phyloP scores from a whole-genome alignment of 1,140 invertebrate genomes.

The Pollicipes pollicipes region DNA sequence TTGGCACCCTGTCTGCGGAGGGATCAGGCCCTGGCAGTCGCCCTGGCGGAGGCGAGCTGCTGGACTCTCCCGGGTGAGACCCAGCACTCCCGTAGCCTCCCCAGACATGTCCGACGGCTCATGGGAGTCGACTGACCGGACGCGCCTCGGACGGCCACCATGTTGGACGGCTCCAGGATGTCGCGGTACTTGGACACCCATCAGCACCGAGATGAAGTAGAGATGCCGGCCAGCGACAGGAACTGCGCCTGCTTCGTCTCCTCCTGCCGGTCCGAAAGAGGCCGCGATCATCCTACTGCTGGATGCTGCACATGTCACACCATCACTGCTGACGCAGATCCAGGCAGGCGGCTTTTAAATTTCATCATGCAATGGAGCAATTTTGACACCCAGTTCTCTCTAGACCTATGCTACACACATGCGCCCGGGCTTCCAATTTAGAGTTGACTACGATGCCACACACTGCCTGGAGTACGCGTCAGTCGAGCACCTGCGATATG shows the following conservation, averaged over 20 bases:
- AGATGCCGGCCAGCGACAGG: constrained; percentile 92
- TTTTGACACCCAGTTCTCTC: no score
- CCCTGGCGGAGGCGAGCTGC: not conserved
- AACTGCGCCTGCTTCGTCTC: constrained; percentile 99
- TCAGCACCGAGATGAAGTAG: constrained; percentile 97
- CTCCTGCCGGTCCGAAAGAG: constrained; percentile 43
- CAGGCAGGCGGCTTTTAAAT: no score
- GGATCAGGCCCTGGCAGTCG: no score
- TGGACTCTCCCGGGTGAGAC: not conserved
- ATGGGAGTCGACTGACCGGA: constrained; percentile 5
- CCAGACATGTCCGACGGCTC: not conserved
- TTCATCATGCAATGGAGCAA: no score
- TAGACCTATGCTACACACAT: no score
- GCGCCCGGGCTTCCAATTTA: no score
- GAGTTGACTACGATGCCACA: no score
- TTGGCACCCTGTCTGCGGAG: no score
- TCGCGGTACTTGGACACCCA: constrained; percentile 99
- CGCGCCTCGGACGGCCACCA: constrained; percentile 24
- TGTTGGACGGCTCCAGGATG: constrained; percentile 80
- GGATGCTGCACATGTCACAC: no score
- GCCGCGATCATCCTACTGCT: not conserved
- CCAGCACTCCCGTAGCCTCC: not conserved
- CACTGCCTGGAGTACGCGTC: no score
- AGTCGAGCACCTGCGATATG: no score
- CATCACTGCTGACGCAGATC: not conserved